Evolutionary conservation across 2,113 vertebrate species (phyloP).

Genomic region (Colinus virginianus): DNA sequence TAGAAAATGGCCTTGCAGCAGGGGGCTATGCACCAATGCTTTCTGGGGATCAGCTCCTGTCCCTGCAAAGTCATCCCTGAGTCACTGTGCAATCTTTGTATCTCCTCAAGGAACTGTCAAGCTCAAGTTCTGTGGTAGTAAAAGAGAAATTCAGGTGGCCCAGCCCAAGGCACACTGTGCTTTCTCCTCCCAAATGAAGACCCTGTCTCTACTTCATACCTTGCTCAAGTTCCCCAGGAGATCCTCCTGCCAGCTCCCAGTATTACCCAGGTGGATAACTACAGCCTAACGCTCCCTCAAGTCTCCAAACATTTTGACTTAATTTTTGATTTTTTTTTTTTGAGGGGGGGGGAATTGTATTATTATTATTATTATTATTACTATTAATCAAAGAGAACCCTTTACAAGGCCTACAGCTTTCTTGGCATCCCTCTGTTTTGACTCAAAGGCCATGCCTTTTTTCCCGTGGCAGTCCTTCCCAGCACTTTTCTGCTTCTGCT

Average conservation of each 20-base stretch:
- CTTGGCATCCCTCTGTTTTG: constrained; percentile 28
- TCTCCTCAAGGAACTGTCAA: neutral
- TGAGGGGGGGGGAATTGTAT: no score
- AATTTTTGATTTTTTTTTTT: neutral
- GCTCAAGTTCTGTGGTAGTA: neutral
- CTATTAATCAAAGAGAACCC: neutral
- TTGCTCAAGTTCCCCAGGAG: neutral
- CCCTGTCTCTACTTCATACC: neutral
- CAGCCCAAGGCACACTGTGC: neutral
- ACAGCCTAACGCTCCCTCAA: neutral
- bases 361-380: neutral
- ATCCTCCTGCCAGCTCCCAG: neutral
- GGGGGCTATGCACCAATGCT: rapidly evolving
- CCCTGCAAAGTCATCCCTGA: no score
- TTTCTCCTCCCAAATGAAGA: neutral
- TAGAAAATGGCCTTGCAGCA: neutral
- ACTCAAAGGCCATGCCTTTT: constrained; percentile 1
- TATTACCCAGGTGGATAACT: neutral
- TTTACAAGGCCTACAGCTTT: neutral
- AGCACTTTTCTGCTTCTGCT: constrained; percentile 18
- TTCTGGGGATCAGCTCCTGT: neutral
- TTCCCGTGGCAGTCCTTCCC: neutral
- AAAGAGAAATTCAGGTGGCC: neutral
- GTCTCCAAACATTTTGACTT: neutral
- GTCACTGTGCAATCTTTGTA: rapidly evolving